phyloP scores from a whole-genome alignment of 2,113 vertebrate species.

The Sterrhoptilus dennistouni region DNA sequence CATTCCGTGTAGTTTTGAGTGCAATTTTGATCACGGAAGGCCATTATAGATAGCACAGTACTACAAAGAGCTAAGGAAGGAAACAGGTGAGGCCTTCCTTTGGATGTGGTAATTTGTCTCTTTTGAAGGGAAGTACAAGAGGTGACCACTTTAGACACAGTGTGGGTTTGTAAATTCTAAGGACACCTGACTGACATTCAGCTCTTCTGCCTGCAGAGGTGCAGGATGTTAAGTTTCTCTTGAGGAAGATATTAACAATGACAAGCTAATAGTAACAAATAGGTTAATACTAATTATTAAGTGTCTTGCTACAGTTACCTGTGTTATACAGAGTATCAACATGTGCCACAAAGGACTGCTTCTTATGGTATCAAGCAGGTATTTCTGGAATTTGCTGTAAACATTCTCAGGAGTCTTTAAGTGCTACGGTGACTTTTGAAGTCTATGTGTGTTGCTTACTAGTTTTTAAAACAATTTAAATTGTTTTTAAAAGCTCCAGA shows the following conservation, averaged over 20 bases:
- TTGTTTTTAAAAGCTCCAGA: not conserved
- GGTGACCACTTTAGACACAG: not conserved
- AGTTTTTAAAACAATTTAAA: not conserved
- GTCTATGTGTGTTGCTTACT: not conserved
- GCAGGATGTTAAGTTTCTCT: rapidly evolving
- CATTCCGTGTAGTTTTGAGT: not conserved
- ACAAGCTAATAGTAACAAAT: not conserved
- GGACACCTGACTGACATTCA: not conserved
- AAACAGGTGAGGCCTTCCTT: not conserved
- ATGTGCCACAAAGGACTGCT: not conserved
- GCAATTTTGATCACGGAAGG: not conserved
- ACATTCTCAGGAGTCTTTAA: not conserved
- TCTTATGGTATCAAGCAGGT: not conserved
- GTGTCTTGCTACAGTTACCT: rapidly evolving
- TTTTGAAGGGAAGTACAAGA: not conserved
- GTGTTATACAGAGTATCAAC: not conserved
- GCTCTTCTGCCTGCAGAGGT: not conserved
- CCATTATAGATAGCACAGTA: not conserved
- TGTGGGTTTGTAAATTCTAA: not conserved
- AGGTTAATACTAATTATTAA: not conserved
- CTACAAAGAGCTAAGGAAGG: not conserved
- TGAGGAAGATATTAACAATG: not conserved
- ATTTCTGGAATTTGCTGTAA: not conserved
- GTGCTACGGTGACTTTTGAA: not conserved
- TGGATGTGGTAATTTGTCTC: not conserved